A percentile compares a stretch with the other conserved stretches of the same genome.
phyloP scores from a whole-genome alignment of 2,797 vertebrate species.

The Cichlasoma orientale region DNA sequence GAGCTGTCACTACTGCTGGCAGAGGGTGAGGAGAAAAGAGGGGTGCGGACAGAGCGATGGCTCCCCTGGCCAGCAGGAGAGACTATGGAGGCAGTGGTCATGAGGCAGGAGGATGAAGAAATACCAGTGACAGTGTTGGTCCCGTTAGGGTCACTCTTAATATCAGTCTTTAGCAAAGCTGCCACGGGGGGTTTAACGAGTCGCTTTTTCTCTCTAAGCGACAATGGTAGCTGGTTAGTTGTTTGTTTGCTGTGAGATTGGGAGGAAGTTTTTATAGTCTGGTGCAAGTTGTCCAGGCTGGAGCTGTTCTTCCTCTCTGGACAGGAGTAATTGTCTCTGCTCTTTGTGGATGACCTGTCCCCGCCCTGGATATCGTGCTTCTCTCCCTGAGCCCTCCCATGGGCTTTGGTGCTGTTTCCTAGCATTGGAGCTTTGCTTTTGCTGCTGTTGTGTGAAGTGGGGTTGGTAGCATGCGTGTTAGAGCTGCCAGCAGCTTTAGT shows the following conservation, averaged over 20 bases:
- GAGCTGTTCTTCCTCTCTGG: constrained; percentile 75
- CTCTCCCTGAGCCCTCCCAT: constrained; percentile 73
- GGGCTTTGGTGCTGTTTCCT: constrained; percentile 73
- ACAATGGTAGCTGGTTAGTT: constrained; percentile 75
- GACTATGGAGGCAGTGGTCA: constrained; percentile 68
- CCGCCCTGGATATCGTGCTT: constrained; percentile 73
- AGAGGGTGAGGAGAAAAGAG: constrained; percentile 78
- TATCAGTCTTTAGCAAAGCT: constrained; percentile 66
- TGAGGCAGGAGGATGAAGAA: constrained; percentile 71
- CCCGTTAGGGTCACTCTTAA: constrained; percentile 87
- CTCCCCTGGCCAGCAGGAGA: constrained; percentile 69
- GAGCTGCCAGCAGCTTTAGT: constrained; percentile 62
- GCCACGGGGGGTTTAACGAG: constrained; percentile 83
- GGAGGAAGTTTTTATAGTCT: constrained; percentile 59
- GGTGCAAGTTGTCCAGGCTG: constrained; percentile 74
- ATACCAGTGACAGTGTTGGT: constrained; percentile 67
- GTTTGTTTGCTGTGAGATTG: constrained; percentile 77
- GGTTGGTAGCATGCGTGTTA: constrained; percentile 59
- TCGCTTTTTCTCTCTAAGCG: constrained; percentile 84
- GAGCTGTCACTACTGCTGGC: constrained; percentile 83
- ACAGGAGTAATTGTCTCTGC: constrained; percentile 74
- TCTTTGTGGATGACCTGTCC: constrained; percentile 82
- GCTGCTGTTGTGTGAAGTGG: constrained; percentile 70
- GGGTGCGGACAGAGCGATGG: constrained; percentile 57
- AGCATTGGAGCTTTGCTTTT: constrained; percentile 71